phyloP scores from a whole-genome alignment of 2,113 vertebrate species.

The Leucopsar rothschildi region DNA sequence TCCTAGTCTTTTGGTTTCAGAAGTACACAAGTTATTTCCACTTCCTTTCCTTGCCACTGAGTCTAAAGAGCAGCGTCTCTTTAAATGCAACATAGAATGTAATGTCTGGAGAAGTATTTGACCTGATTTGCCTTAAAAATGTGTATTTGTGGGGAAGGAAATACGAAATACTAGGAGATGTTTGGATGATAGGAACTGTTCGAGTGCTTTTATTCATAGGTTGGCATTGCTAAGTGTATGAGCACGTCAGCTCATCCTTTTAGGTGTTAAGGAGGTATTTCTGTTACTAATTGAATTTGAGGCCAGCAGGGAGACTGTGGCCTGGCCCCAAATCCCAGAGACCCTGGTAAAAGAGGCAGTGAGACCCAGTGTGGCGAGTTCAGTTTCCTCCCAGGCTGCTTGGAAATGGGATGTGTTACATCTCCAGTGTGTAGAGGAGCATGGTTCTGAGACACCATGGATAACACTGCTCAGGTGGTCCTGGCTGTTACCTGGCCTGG shows the following conservation, averaged over 20 bases:
- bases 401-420: background rate
- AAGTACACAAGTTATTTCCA: background rate
- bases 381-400: background rate
- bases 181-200: background rate
- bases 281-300: background rate
- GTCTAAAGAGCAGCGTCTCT: background rate
- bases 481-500: background rate
- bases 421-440: background rate
- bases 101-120: background rate
- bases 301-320: background rate
- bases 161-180: background rate
- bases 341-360: background rate
- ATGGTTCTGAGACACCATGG: background rate
- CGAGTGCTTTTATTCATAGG: background rate
- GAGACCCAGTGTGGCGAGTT: accelerated
- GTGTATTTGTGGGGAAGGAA: background rate
- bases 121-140: background rate
- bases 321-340: background rate
- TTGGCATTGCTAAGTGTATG: background rate
- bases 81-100: background rate
- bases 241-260: background rate
- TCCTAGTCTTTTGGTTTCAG: background rate
- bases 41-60: background rate
- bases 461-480: background rate
- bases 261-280: background rate